Base-by-base conservation (phyloP, 2,888 invertebrate species). In the Chromoteleia sp. region DNA sequence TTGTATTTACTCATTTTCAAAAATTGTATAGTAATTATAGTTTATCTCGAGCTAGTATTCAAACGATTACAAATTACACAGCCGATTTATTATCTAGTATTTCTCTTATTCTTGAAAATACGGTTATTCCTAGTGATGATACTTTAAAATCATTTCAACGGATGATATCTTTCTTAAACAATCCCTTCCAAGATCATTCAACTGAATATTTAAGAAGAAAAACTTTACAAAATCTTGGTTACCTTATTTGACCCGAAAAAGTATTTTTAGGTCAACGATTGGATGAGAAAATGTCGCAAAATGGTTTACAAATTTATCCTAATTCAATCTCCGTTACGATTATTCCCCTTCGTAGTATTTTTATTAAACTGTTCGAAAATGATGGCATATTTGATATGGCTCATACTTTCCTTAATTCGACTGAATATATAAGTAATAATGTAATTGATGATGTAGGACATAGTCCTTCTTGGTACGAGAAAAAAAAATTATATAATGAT, bases 171-270 rank as follows among this genome's bases (percentile, higher is more conserved):
- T 68, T 76, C 25, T 30, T 76, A 8, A 67, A 67, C 7, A 29
- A 75, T 29, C 58, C 67, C 5, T 75, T 75, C 25, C 15, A 58
- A 58, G 25, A 19, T 12, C 36, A 76, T 17, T 76, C 67, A 12
- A 30, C 67, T 12, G 67, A 76, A 50, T 52, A 76, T 29, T 17
- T 12, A 0, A 29, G 58, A 10, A 65, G 67, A 67, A 19, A 63
- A 43, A 75, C 54, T 33, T 12, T 75, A 15, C n/a, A 45, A 43
- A 19, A 65, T 5, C 30, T 39, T 2, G 75, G 58, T 0, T 58
- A 15, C 17, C 30, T 75, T 15, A 25, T 21, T 39, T 76, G 29
- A 45, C 75, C 65, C 8, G 15, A 56, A 48, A 56, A 58, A 36
- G 19, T 36, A 58, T 58, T 75, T 67, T 12, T 75, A 19, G 50